A percentile compares a stretch with the other conserved stretches of the same genome.
Evolutionary conservation across 2,797 vertebrate genomes (phyloP).

Genomic region (Chloroceryle amazona): DNA sequence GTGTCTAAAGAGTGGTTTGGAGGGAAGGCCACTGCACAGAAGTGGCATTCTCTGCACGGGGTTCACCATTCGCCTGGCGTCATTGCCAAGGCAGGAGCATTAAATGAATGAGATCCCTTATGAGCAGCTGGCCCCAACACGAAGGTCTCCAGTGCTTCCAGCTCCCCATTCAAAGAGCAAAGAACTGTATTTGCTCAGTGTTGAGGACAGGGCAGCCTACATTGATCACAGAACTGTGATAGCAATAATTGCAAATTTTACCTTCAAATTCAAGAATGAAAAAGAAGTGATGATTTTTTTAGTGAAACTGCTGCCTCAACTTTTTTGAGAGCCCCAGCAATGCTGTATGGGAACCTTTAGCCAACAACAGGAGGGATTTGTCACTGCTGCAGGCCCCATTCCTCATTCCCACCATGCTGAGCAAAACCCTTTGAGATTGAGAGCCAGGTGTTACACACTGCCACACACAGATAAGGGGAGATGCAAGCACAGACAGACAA

Average conservation of each 20-base stretch:
- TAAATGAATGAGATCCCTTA: not conserved
- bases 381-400: not conserved
- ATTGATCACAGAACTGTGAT: fast-evolving
- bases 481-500: not conserved
- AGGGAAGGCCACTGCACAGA: not conserved
- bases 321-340: not conserved
- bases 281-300: not conserved
- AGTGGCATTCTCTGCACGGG: fast-evolving
- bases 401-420: not conserved
- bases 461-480: not conserved
- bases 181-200: fast-evolving
- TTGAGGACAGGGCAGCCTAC: not conserved
- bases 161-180: not conserved
- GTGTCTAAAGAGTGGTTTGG: not conserved
- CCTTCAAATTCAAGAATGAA: not conserved
- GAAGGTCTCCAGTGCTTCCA: not conserved
- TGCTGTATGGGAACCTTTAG: not conserved
- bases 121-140: fast-evolving
- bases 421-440: not conserved
- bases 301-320: not conserved
- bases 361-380: not conserved
- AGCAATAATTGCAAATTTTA: not conserved
- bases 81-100: fast-evolving
- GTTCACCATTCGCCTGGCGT: fast-evolving
- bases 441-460: not conserved